Evolutionary conservation across 1,140 invertebrate species (phyloP).

Genomic region (Andrena cerasifolii): DNA sequence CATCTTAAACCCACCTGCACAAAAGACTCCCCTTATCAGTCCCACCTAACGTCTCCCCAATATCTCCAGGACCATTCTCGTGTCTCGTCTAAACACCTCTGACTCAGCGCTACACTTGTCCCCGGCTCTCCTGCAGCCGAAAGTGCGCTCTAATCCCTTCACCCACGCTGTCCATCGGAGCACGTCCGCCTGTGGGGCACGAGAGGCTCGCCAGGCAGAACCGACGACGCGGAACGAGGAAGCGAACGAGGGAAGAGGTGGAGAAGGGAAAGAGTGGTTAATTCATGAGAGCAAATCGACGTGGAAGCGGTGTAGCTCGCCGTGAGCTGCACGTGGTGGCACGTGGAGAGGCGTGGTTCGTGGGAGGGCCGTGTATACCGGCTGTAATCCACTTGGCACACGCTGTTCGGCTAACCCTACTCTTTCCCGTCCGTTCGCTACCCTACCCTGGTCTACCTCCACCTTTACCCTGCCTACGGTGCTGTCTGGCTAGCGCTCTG

Average conservation of each 20-base stretch:
- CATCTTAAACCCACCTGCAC: no score
- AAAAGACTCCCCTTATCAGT: no score
- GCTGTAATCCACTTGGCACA: conserved; percentile 76
- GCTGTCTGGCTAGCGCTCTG: conserved; percentile 20
- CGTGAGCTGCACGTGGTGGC: conserved; percentile 73
- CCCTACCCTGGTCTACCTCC: conserved; percentile 52
- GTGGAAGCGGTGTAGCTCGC: conserved; percentile 24
- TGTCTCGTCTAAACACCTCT: no score
- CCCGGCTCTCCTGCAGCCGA: no score
- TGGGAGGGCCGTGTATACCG: conserved; percentile 72
- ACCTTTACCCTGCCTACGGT: conserved; percentile 56
- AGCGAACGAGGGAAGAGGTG: neutral
- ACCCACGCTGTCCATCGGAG: no score
- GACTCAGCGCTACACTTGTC: no score
- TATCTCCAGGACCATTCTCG: no score
- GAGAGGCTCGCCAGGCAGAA: neutral
- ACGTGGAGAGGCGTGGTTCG: conserved; percentile 79
- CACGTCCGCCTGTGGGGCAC: neutral
- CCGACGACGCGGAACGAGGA: neutral
- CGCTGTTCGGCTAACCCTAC: conserved; percentile 71
- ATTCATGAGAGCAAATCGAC: conserved; percentile 29
- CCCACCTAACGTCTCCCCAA: no score
- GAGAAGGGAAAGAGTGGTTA: conserved; percentile 7
- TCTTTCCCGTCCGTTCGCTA: conserved; percentile 63
- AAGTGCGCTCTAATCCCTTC: no score